A percentile compares a stretch with the other conserved stretches of the same genome.
These are phyloP conservation scores for Prietella phreatophila DNA, from an alignment of 2,113 vertebrate species.

Conservation along the genomic window DNA sequence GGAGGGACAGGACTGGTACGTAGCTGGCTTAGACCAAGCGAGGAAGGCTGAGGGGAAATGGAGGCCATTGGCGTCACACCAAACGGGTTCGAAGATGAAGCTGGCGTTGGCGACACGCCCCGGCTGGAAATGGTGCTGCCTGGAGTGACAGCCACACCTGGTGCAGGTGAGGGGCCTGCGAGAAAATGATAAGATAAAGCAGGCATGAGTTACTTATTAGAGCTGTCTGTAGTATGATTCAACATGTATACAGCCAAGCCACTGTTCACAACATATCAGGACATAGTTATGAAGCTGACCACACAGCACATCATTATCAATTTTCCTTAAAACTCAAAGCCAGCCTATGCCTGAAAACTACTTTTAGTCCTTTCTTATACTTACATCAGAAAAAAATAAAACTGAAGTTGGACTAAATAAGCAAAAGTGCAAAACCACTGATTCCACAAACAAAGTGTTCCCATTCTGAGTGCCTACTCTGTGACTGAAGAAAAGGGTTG, in stretches of 20 bases:
- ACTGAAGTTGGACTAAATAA: not conserved
- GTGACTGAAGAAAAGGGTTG: constrained; percentile 84
- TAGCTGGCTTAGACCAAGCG: constrained; percentile 83
- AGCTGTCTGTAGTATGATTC: not conserved
- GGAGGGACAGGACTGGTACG: constrained; percentile 84
- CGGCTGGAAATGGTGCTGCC: constrained; percentile 71
- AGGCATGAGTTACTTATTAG: too few species aligned
- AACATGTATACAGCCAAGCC: not conserved
- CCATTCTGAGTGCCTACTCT: constrained; percentile 65
- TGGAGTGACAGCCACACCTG: constrained; percentile 69
- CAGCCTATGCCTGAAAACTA: not conserved
- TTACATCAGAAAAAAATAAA: not conserved
- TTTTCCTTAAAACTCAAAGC: not conserved
- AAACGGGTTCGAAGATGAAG: constrained; percentile 65
- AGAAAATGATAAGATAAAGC: not conserved
- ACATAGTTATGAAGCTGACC: not conserved
- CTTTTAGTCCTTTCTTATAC: not conserved
- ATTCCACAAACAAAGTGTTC: not conserved
- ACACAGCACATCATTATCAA: not conserved
- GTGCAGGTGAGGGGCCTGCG: constrained; percentile 70
- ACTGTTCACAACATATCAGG: not conserved
- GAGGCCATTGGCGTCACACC: constrained; percentile 67
- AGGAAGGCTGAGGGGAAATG: constrained; percentile 72
- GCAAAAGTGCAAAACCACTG: not conserved
- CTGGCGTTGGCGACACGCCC: constrained; percentile 72